Base-by-base conservation (phyloP, 1,140 invertebrate species). In the Drosophila kohkoa region DNA sequence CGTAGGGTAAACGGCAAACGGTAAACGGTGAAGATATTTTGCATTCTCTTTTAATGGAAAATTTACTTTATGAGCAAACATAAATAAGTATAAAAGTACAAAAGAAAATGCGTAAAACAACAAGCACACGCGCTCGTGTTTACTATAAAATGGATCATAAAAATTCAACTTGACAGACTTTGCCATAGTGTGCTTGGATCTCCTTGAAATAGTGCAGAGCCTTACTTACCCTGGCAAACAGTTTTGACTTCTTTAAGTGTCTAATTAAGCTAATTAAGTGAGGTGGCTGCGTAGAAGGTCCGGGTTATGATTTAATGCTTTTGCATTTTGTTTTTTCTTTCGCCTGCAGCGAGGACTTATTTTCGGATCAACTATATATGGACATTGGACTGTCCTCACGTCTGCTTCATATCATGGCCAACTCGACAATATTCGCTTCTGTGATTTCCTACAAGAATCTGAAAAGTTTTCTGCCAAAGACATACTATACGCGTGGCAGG, bases 361-460 rank as follows among this genome's bases (percentile, higher is more conserved):
- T 92, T 68, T 92, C 92, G 48, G 92, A 92, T 79, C 91, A 92
- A 68, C 75, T 92, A 10, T 92, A 92, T 16, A 89, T 92, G 82
- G 88, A 92, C 60, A 92, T 92, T 20, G 90, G 88, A 41, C 64
- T 88, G n/a, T 92, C 90, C 2, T 58, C 67, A 1, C 79, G 89
- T 2, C 72, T 92, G 48, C 70, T 92, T 57, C 81, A 92, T 51
- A 91, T 92, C 62, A 92, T 92, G 83, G 77, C 90, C 55, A 92
- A 92, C 57, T 87, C 82, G n/a, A 92, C 92, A 60, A 88, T 92
- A 68, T 91, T 91, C 59, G 89, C 92, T 28, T 92, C 92, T 55
- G 93, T 94, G 32, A 91, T 94, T 16, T 93, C 94, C n/a, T 94
- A 94, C 68, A 94, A 93, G 76, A 94, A 94, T 75, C 81, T 95